Percentiles rank a stretch among this genome's conserved stretches.
Conservation (phyloP, 2,888 invertebrate genomes). For the Acronicta leporina region DNA sequence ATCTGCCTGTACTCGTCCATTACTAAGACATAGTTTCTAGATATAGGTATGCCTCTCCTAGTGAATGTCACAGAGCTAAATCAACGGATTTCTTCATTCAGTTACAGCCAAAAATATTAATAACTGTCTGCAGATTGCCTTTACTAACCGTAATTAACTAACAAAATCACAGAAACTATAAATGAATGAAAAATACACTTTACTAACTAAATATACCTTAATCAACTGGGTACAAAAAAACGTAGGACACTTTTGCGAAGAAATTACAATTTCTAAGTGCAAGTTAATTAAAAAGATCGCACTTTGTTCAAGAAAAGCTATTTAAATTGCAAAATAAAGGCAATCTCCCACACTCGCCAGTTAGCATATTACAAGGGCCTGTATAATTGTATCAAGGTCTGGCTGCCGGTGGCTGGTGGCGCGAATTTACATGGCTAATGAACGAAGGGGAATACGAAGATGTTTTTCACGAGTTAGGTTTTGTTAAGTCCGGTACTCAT, state of each 20-base stretch:
- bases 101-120: too few species aligned
- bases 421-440: constrained; percentile 79
- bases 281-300: constrained; percentile 50
- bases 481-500: constrained; percentile 47
- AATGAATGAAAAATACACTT: not conserved
- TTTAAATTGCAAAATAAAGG: constrained; percentile 57
- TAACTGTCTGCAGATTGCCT: too few species aligned
- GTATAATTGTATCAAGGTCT: constrained; percentile 73
- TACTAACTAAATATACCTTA: not conserved
- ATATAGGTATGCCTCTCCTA: too few species aligned
- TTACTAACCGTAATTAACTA: too few species aligned
- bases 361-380: constrained; percentile 73
- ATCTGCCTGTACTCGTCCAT: too few species aligned
- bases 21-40: too few species aligned
- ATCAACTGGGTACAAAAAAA: constrained; percentile 4
- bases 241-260: constrained; percentile 10
- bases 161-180: too few species aligned
- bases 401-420: constrained; percentile 45
- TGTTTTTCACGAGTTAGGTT: constrained; percentile 68
- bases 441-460: constrained; percentile 61
- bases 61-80: too few species aligned
- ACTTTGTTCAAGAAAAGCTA: constrained; percentile 38
- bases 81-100: too few species aligned
- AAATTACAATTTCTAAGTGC: constrained; percentile 45
- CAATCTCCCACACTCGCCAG: constrained; percentile 56